Conservation (phyloP, 2,797 vertebrate species). For the Telmatherina bonti region DNA sequence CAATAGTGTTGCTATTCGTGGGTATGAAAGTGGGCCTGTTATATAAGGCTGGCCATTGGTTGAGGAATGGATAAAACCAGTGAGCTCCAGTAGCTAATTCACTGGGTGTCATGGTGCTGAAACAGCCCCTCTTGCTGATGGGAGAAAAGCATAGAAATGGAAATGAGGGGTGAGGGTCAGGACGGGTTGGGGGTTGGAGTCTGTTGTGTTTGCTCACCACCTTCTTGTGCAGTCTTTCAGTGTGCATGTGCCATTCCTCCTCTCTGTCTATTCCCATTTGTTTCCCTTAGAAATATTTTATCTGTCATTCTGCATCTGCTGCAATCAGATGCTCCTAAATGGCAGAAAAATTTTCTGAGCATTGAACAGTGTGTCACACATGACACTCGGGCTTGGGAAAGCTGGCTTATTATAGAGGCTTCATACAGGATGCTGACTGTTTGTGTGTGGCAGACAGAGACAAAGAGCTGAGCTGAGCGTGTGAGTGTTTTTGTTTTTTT, state of each 20-base stretch:
- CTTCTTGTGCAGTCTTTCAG: conserved; percentile 37
- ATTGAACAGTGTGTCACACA: conserved; percentile 13
- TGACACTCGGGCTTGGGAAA: conserved; percentile 38
- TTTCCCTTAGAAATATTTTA: conserved; percentile 26
- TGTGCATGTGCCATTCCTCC: conserved; percentile 39
- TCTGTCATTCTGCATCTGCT: conserved; percentile 27
- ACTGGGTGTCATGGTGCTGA: conserved; percentile 59
- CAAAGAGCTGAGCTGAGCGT: conserved; percentile 41
- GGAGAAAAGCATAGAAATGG: conserved; percentile 73
- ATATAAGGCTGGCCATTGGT: conserved; percentile 63
- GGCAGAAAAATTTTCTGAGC: conserved; percentile 6
- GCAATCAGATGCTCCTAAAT: conserved; percentile 25
- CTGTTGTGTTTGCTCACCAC: conserved; percentile 57
- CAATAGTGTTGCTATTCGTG: conserved; percentile 55
- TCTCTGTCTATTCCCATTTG: conserved; percentile 36
- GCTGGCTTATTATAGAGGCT: conserved; percentile 33
- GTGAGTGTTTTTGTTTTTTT: conserved; percentile 23
- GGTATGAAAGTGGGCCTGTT: conserved; percentile 73
- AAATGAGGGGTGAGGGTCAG: conserved; percentile 75
- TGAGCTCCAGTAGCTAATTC: conserved; percentile 66
- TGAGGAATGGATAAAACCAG: conserved; percentile 54
- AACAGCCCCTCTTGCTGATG: conserved; percentile 57
- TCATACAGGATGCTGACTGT: conserved; percentile 27
- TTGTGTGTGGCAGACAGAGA: conserved; percentile 38
- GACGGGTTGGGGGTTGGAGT: conserved; percentile 28